A percentile compares a stretch with the other conserved stretches of the same genome.
phyloP scores from a whole-genome alignment of 2,113 vertebrate species.

The Vulpes lagopus region DNA sequence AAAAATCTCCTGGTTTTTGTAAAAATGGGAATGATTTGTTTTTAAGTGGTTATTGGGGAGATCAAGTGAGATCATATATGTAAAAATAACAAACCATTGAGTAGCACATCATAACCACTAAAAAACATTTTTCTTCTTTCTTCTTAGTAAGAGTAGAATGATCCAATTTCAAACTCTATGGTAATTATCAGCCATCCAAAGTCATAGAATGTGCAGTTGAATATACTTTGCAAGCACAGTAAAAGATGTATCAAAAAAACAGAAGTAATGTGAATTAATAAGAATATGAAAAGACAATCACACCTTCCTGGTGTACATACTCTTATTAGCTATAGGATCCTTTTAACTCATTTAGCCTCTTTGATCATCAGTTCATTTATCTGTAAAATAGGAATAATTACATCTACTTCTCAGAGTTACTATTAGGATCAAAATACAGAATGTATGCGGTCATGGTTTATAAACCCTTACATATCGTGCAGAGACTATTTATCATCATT shows the following conservation, averaged over 20 bases:
- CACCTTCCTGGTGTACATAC: neutral
- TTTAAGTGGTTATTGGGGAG: conserved; percentile 29
- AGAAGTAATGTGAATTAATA: neutral
- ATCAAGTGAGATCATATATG: neutral
- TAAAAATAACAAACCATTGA: conserved; percentile 26
- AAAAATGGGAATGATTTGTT: conserved; percentile 62
- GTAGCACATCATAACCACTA: neutral
- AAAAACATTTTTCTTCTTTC: conserved; percentile 43
- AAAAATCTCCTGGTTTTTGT: neutral
- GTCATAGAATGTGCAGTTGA: neutral
- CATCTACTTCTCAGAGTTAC: neutral
- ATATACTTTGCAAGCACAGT: neutral
- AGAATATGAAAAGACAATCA: conserved; percentile 36
- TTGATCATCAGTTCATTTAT: conserved; percentile 1
- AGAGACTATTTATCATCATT: neutral
- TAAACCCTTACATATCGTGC: neutral
- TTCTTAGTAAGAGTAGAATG: conserved; percentile 18
- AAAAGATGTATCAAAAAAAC: conserved; percentile 29
- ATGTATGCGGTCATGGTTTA: neutral
- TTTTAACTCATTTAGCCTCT: conserved; percentile 41
- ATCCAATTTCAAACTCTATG: conserved; percentile 51
- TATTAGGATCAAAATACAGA: conserved; percentile 7
- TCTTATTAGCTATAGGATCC: neutral
- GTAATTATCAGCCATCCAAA: conserved; percentile 33
- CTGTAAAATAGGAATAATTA: conserved; percentile 43